Evolutionary conservation across 2,113 vertebrate species (phyloP).

Genomic region (Cyphomyrus plagiostoma): DNA sequence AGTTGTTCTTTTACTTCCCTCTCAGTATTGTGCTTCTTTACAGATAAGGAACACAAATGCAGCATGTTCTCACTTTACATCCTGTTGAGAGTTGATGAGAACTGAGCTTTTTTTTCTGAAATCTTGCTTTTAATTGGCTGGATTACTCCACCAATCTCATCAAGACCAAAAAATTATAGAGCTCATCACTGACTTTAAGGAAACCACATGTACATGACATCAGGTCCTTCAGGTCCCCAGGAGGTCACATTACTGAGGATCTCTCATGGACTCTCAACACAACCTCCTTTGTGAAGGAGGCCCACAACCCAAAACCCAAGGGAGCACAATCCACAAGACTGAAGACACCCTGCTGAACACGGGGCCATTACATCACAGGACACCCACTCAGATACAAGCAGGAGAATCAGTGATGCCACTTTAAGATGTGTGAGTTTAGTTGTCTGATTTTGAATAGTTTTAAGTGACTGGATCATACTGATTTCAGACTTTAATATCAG

Average conservation of each 20-base stretch:
- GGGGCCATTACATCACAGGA: not conserved
- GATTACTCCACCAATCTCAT: not conserved
- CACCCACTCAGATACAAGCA: not conserved
- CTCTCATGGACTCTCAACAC: not conserved
- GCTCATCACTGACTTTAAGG: not conserved
- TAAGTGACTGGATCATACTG: not conserved
- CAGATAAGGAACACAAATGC: not conserved
- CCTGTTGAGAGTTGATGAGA: not conserved
- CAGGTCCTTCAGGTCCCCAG: not conserved
- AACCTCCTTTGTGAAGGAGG: too few species aligned
- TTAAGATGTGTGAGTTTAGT: conserved; percentile 51
- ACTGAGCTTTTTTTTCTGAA: too few species aligned
- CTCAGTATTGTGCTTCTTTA: not conserved
- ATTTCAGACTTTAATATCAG: not conserved
- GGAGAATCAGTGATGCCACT: not conserved
- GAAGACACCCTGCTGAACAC: not conserved
- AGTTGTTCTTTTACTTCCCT: not conserved
- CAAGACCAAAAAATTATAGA: not conserved
- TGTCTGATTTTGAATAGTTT: not conserved
- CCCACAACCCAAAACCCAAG: too few species aligned
- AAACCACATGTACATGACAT: not conserved
- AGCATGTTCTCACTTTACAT: not conserved
- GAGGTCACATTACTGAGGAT: not conserved
- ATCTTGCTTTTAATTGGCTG: not conserved
- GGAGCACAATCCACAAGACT: not conserved